These are phyloP conservation scores for Allygus modestus DNA, from an alignment of 2,888 invertebrate species.

Conservation along the genomic window DNA sequence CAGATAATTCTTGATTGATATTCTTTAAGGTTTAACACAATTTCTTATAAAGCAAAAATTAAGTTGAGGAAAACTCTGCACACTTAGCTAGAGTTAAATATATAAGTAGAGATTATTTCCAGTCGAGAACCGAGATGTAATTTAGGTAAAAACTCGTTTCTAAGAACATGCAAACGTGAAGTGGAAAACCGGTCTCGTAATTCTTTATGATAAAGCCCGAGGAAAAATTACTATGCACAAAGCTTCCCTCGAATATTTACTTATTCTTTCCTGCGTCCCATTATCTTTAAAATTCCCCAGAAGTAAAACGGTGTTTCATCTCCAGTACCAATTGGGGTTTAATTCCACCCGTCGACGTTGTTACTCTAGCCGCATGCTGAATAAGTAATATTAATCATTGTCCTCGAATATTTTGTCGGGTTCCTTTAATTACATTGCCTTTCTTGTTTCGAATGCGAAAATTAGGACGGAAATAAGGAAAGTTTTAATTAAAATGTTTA, in stretches of 20 bases:
- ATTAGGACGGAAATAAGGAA: slow-evolving; percentile 20
- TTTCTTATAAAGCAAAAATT: too few relatives aligned
- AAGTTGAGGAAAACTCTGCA: too few relatives aligned
- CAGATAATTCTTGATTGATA: too few relatives aligned
- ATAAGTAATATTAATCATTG: slow-evolving; percentile 53
- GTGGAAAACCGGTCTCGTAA: slow-evolving; percentile 9
- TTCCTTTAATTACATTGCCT: slow-evolving; percentile 30
- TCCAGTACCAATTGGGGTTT: slow-evolving; percentile 21
- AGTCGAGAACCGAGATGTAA: not conserved
- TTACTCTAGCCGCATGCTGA: slow-evolving; percentile 24
- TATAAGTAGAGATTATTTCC: not conserved
- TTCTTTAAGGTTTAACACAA: too few relatives aligned
- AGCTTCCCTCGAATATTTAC: slow-evolving; percentile 32
- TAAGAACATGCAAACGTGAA: slow-evolving; percentile 3
- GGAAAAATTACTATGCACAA: slow-evolving; percentile 41
- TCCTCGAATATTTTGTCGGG: slow-evolving; percentile 19
- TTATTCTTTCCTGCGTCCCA: slow-evolving; percentile 47
- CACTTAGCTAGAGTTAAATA: too few relatives aligned
- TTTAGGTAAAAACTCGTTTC: slow-evolving; percentile 29
- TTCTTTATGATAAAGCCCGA: slow-evolving; percentile 31
- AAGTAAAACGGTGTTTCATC: slow-evolving; percentile 26
- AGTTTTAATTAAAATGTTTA: slow-evolving; percentile 45
- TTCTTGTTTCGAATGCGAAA: slow-evolving; percentile 20
- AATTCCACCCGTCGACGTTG: slow-evolving; percentile 1
- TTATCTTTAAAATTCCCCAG: slow-evolving; percentile 46